A percentile compares a stretch with the other conserved stretches of the same genome.
phyloP scores from a whole-genome alignment of 2,888 invertebrate genomes.

The Nymphalis polychloros region DNA sequence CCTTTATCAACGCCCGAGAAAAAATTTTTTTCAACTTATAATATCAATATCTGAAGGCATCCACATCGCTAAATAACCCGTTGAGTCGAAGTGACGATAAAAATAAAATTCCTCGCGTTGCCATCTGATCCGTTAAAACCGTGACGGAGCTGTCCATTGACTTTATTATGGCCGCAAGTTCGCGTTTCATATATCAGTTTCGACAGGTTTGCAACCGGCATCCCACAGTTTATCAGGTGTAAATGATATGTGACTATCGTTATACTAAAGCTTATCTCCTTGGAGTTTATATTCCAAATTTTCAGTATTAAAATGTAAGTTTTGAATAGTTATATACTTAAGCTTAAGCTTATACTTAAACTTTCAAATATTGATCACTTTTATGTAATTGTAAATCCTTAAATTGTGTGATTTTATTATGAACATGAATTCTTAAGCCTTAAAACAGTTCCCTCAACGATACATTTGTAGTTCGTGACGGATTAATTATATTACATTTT shows the following conservation, averaged over 20 bases:
- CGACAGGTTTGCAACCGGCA: constrained; percentile 18
- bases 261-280: background rate
- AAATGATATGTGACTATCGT: constrained; percentile 1
- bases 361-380: too few species aligned
- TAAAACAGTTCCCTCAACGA: background rate
- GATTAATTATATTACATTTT: constrained; percentile 1
- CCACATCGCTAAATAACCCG: background rate
- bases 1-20: too few species aligned
- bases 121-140: constrained; percentile 2
- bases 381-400: too few species aligned
- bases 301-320: too few species aligned
- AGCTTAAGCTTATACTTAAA: too few species aligned
- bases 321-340: too few species aligned
- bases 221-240: constrained; percentile 6
- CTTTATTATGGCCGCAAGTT: constrained; percentile 3
- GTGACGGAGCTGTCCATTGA: background rate
- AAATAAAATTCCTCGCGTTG: background rate
- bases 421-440: background rate
- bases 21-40: too few species aligned
- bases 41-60: too few species aligned
- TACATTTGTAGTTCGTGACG: background rate
- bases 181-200: constrained; percentile 13
- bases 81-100: background rate
- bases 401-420: too few species aligned
- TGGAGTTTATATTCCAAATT: background rate